Evolutionary conservation across 2,888 invertebrate species (phyloP).

Genomic region (Anorthoa munda): DNA sequence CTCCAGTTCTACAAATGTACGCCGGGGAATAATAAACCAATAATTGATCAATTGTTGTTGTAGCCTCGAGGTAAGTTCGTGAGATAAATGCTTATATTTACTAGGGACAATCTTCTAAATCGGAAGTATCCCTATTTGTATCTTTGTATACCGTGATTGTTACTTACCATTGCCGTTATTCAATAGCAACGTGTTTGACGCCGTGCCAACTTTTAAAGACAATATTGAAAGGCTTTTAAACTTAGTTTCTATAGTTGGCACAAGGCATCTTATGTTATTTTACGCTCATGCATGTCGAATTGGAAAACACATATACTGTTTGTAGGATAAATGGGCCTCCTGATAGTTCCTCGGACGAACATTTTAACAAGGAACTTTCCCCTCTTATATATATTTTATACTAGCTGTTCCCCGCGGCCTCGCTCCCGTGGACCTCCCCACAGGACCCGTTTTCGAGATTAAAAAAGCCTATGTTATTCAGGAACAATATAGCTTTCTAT

Average conservation of each 20-base stretch:
- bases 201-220: background rate
- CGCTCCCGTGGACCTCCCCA: too few species aligned
- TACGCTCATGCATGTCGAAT: background rate
- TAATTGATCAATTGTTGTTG: constrained; percentile 33
- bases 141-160: background rate
- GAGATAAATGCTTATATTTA: constrained; percentile 19
- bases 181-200: background rate
- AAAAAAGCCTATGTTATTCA: too few species aligned
- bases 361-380: too few species aligned
- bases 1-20: constrained; percentile 29
- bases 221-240: background rate
- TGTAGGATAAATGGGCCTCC: background rate
- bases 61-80: constrained; percentile 4
- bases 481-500: too few species aligned
- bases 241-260: background rate
- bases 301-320: background rate
- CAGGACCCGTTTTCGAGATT: too few species aligned
- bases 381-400: too few species aligned
- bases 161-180: background rate
- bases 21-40: constrained; percentile 33
- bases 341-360: too few species aligned
- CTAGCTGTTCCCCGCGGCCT: too few species aligned
- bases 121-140: background rate
- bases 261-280: background rate
- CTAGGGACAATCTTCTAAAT: background rate